Conservation (phyloP, 2,888 invertebrate genomes). For the Blera fallax region DNA sequence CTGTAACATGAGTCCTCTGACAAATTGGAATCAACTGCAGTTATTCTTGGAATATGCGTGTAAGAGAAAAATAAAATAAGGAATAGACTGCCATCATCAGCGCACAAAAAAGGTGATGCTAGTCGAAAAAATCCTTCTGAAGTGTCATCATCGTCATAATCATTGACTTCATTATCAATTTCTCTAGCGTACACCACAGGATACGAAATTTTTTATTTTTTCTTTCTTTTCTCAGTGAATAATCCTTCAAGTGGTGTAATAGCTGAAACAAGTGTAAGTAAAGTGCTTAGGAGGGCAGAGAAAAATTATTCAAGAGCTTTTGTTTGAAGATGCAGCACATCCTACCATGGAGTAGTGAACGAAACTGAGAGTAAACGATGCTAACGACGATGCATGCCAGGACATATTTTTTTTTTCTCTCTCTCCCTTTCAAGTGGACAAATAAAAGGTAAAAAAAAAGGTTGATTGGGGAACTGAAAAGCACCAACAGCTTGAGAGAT, state of each 20-base stretch:
- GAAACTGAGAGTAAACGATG: conserved; percentile 45
- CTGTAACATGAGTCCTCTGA: conserved; percentile 37
- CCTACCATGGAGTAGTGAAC: not conserved
- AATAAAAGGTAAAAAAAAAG: conserved; percentile 28
- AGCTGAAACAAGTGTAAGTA: conserved; percentile 38
- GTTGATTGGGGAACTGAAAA: conserved; percentile 30
- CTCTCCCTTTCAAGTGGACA: conserved; percentile 50
- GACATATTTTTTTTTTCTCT: conserved; percentile 11
- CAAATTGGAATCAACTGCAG: conserved; percentile 56
- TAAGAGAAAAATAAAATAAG: not conserved
- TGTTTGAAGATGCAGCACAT: conserved; percentile 69
- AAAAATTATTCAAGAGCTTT: conserved; percentile 69
- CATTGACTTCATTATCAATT: conserved; percentile 56
- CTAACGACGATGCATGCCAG: conserved; percentile 58
- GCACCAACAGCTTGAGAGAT: conserved; percentile 39
- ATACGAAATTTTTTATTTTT: conserved; percentile 25
- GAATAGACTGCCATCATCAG: too few relatives aligned
- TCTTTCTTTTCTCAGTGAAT: conserved; percentile 27
- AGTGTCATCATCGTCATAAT: conserved; percentile 50
- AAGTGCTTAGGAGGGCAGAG: conserved; percentile 25
- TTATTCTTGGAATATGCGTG: not conserved
- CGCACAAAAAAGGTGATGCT: too few relatives aligned
- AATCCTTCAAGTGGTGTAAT: conserved; percentile 68
- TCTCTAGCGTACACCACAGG: conserved; percentile 20
- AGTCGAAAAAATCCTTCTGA: not conserved